Conservation (phyloP, 2,888 invertebrate species). For the Mythimna ferrago region DNA sequence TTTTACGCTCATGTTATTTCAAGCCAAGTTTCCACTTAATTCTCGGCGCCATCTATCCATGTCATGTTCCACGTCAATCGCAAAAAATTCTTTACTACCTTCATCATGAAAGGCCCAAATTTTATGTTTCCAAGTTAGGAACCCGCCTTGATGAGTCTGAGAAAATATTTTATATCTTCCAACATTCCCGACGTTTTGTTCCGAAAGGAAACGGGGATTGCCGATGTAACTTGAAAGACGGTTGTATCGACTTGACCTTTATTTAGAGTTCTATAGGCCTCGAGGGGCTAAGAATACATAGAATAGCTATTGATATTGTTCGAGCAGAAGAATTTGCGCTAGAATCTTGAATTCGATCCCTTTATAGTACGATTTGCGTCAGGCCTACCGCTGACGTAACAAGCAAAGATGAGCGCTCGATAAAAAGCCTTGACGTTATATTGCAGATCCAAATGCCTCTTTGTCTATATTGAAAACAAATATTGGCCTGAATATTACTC, state of each 20-base stretch:
- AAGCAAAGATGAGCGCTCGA: conserved; percentile 13
- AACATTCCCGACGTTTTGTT: conserved; percentile 47
- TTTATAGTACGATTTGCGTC: conserved; percentile 42
- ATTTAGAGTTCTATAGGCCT: conserved; percentile 43
- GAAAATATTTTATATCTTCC: conserved; percentile 57
- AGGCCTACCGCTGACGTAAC: conserved; percentile 37
- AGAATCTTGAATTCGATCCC: conserved; percentile 36
- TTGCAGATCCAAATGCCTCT: conserved; percentile 7
- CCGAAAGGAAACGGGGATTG: conserved; percentile 34
- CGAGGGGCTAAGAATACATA: conserved; percentile 26
- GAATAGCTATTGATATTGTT: conserved; percentile 44
- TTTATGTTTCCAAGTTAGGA: conserved; percentile 47
- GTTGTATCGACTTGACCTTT: conserved; percentile 56
- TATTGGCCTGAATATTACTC: background rate
- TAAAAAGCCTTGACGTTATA: conserved; percentile 16
- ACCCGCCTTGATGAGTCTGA: conserved; percentile 49
- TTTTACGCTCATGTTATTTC: conserved; percentile 13
- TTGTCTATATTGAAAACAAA: conserved; percentile 17
- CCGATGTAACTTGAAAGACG: conserved; percentile 38
- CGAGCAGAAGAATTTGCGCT: conserved; percentile 42
- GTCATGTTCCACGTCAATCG: conserved; percentile 43
- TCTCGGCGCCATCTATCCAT: conserved; percentile 37
- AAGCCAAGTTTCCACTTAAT: conserved; percentile 26
- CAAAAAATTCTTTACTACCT: conserved; percentile 53
- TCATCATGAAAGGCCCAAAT: conserved; percentile 44